Conservation (phyloP, 2,888 invertebrate species). For the Calliphora vomitoria region DNA sequence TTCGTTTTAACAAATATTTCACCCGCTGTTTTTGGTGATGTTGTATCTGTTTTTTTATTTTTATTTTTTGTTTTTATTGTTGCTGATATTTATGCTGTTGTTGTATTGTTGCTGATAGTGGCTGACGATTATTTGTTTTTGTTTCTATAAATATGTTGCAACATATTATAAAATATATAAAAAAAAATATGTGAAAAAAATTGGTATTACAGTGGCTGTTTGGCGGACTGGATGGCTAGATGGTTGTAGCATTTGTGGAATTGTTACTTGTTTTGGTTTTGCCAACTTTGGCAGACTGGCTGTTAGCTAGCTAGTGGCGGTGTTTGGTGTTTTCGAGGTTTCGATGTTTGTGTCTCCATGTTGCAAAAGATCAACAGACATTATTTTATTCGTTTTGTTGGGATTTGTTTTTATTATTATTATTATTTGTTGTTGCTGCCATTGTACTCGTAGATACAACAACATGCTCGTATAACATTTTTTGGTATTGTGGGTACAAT, state of each 20-base stretch:
- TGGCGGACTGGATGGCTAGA: neutral
- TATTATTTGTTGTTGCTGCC: conserved; percentile 38
- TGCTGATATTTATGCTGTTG: conserved; percentile 58
- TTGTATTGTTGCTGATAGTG: conserved; percentile 65
- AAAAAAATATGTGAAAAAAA: conserved; percentile 26
- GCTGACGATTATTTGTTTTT: conserved; percentile 68
- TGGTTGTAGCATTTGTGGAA: conserved; percentile 23
- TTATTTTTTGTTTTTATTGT: conserved; percentile 17
- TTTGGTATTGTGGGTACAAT: conserved; percentile 72
- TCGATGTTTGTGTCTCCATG: conserved; percentile 40
- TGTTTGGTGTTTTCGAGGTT: conserved; percentile 26
- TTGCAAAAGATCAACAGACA: conserved; percentile 70
- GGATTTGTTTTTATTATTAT: conserved; percentile 47
- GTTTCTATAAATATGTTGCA: conserved; percentile 71
- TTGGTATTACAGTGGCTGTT: conserved; percentile 50
- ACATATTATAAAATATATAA: conserved; percentile 64
- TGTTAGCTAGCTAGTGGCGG: conserved; percentile 57
- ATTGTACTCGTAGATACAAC: conserved; percentile 46
- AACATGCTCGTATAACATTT: conserved; percentile 56
- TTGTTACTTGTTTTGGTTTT: conserved; percentile 4
- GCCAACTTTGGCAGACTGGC: conserved; percentile 54
- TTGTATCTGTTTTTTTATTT: conserved; percentile 50
- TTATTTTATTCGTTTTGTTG: conserved; percentile 62
- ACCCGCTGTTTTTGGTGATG: conserved; percentile 72
- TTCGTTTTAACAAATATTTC: conserved; percentile 73